These are phyloP conservation scores for Notechis scutatus DNA, from an alignment of 2,113 vertebrate species.

Conservation along the genomic window DNA sequence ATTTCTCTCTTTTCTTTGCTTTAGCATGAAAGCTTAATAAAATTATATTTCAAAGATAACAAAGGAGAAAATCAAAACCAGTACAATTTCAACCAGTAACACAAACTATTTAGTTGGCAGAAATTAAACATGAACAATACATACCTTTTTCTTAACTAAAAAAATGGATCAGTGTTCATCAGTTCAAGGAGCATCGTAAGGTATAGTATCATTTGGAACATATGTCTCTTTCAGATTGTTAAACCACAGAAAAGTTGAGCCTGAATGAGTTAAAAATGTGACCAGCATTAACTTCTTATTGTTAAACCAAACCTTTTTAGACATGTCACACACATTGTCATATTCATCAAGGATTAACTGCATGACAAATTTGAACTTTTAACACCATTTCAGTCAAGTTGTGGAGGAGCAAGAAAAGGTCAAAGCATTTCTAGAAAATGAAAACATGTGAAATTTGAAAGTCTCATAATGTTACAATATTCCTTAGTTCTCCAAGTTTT, in stretches of 20 bases:
- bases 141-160: slow-evolving; percentile 32
- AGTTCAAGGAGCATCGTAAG: slow-evolving; percentile 43
- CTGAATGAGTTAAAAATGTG: slow-evolving; percentile 50
- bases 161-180: slow-evolving; percentile 8
- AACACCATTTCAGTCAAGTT: slow-evolving; percentile 43
- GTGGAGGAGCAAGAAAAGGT: slow-evolving; percentile 33
- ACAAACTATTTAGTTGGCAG: not conserved
- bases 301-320: slow-evolving; percentile 60
- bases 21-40: not conserved
- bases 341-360: slow-evolving; percentile 65
- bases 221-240: slow-evolving; percentile 44
- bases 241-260: slow-evolving; percentile 40
- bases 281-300: slow-evolving; percentile 61
- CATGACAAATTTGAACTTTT: slow-evolving; percentile 57
- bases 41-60: not conserved
- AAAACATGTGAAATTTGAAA: slow-evolving; percentile 53
- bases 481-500: slow-evolving; percentile 41
- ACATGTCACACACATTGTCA: slow-evolving; percentile 44
- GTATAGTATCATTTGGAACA: slow-evolving; percentile 35
- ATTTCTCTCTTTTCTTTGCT: slow-evolving; percentile 20
- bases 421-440: slow-evolving; percentile 27
- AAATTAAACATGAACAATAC: not conserved
- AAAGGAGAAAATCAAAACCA: not conserved
- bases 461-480: slow-evolving; percentile 35
- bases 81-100: not conserved